Base-by-base conservation (phyloP, 1,140 invertebrate species). In the Meteorus sp. region DNA sequence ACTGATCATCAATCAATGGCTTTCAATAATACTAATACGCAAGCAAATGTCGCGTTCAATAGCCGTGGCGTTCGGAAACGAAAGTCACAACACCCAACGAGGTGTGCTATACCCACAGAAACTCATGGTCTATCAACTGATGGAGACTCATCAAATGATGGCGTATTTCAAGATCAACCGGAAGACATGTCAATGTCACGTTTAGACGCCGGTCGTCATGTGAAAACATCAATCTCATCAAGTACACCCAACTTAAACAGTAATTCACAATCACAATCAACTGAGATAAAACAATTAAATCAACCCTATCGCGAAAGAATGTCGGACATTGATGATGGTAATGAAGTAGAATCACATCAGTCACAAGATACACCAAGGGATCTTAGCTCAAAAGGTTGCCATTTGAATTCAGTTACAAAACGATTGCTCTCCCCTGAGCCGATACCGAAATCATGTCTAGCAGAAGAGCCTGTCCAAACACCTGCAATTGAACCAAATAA, bases 11-110 rank as follows among this genome's bases (percentile, higher is more conserved):
- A 74, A 6, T 65, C 62, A 9, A 55, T 72, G 0, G 74, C 69
- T 20, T 69, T 73, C 8, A 64, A 69, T 19, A 72, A 70, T 29
- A 62, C 69, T 0, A 65, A 73, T 27, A 66, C 70, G 1, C 39
- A 41, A 2, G 33, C 71, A 1, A 77, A 69, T 48, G 67, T 75
- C 11, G 56, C 69, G 4, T 68, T 75, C 20, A 72, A 77, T 52
- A 78, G 62, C 37, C 68, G 76, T 13, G 76, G 78, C 2, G 77
- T 79, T 52, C 79, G 94, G 44, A 95, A 97, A 79, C 81, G 95
- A 45, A 98, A 97, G 78, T 95, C 89, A 67, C 89, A 93, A 66
- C 95, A 96, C 75, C 95, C 94, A 0, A 94, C 91, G 0, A 84
- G 93, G 56, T 92, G 89, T 71, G 86, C 91, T 1, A 81, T 89